phyloP scores from a whole-genome alignment of 2,888 invertebrate species.

The Chalcosyrphus nemorum region DNA sequence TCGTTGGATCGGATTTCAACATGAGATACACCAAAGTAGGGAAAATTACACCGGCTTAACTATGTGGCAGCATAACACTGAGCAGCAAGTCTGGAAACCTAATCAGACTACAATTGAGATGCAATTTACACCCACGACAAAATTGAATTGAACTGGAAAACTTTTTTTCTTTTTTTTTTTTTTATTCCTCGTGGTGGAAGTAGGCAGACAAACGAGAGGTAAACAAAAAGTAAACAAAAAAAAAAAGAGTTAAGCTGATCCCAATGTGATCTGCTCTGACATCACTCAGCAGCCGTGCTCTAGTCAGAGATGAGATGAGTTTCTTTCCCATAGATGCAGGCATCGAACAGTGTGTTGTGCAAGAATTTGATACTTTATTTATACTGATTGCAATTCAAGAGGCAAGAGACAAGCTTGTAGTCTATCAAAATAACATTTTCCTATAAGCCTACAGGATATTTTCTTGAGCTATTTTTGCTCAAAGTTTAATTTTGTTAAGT shows the following conservation, averaged over 20 bases:
- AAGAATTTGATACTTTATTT: no score
- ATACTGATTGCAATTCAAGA: no score
- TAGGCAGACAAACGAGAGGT: slow-evolving; percentile 29
- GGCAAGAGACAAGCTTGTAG: no score
- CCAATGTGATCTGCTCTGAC: slow-evolving; percentile 68
- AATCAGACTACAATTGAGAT: slow-evolving; percentile 73
- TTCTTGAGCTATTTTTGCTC: no score
- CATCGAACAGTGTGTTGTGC: slow-evolving; percentile 12
- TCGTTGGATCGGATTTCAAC: slow-evolving; percentile 67
- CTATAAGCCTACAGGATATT: no score
- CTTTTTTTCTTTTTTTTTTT: no score
- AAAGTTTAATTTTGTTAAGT: no score
- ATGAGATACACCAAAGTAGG: slow-evolving; percentile 48
- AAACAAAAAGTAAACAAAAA: slow-evolving; percentile 21
- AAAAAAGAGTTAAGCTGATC: slow-evolving; percentile 43
- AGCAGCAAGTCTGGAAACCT: slow-evolving; percentile 34
- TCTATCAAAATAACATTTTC: no score
- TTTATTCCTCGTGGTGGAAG: no score
- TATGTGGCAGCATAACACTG: slow-evolving; percentile 61
- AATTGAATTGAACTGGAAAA: slow-evolving; percentile 55
- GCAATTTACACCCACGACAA: slow-evolving; percentile 72
- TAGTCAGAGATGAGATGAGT: slow-evolving; percentile 19
- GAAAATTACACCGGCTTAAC: slow-evolving; percentile 68
- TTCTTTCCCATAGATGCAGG: slow-evolving; percentile 39
- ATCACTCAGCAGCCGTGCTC: slow-evolving; percentile 47